Conservation (phyloP, 2,113 vertebrate genomes). For the Prunella fulvescens region DNA sequence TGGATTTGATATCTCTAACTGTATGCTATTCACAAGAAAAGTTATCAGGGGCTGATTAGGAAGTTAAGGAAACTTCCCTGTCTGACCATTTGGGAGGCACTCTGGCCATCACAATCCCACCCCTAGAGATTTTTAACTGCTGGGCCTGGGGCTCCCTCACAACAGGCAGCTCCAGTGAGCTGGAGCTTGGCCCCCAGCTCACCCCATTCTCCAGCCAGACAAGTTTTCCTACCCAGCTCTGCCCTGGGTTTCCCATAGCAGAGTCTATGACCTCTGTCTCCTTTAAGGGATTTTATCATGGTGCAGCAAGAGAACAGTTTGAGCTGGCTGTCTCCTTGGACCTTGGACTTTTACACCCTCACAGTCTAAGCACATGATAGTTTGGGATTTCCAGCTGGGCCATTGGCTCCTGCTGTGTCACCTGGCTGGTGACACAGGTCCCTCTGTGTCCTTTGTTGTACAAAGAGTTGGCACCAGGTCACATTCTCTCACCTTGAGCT, state of each 20-base stretch:
- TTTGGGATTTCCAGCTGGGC: background rate
- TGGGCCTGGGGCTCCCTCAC: rapidly evolving
- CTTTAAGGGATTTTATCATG: background rate
- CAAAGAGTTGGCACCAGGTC: background rate
- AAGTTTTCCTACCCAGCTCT: background rate
- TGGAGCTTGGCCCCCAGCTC: background rate
- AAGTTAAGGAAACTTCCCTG: background rate
- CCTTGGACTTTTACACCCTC: background rate
- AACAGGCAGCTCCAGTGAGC: background rate
- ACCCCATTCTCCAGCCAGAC: background rate
- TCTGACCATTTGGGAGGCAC: background rate
- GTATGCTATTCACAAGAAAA: background rate
- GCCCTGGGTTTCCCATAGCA: background rate
- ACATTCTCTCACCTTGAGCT: rapidly evolving
- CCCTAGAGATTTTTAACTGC: background rate
- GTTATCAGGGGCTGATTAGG: background rate
- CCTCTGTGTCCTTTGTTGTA: background rate
- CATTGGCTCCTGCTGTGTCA: background rate
- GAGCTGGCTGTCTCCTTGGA: background rate
- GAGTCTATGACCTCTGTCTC: background rate
- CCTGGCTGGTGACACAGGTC: background rate
- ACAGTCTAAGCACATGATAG: rapidly evolving
- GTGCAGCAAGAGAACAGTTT: background rate
- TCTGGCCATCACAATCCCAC: background rate
- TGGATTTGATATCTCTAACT: background rate